These are phyloP conservation scores for Pachymerium ferrugineum DNA, from an alignment of 2,888 invertebrate species.

Conservation along the genomic window DNA sequence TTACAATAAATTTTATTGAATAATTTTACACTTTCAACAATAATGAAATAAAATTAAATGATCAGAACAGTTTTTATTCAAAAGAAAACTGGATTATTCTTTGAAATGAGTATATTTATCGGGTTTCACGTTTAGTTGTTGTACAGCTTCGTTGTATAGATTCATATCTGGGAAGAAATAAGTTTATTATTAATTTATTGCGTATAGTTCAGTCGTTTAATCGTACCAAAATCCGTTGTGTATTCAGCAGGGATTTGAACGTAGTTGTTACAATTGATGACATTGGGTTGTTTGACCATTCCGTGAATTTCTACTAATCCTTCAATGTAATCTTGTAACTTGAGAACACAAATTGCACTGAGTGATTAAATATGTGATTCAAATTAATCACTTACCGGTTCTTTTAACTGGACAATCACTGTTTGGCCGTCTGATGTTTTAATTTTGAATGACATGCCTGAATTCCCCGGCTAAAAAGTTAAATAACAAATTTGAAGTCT, in stretches of 20 bases:
- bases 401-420: conserved; percentile 27
- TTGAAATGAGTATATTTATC: not conserved
- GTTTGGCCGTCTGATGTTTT: conserved; percentile 30
- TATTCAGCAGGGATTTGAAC: conserved; percentile 32
- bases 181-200: not conserved
- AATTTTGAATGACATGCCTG: conserved; percentile 33
- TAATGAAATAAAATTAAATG: not conserved
- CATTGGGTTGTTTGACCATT: conserved; percentile 18
- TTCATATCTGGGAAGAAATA: not conserved
- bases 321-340: conserved; percentile 33
- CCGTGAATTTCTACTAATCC: conserved; percentile 35
- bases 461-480: conserved; percentile 22
- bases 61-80: no score
- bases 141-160: not conserved
- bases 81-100: no score
- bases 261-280: conserved; percentile 29
- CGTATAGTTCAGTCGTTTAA: not conserved
- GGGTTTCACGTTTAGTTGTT: not conserved
- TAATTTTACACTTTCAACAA: not conserved
- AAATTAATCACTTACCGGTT: conserved; percentile 31
- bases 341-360: not conserved
- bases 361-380: not conserved
- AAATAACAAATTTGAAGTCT: not conserved
- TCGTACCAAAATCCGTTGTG: conserved; percentile 31
- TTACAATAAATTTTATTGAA: not conserved